Conservation (phyloP, 1,140 invertebrate species). For the Calephelis virginiensis region DNA sequence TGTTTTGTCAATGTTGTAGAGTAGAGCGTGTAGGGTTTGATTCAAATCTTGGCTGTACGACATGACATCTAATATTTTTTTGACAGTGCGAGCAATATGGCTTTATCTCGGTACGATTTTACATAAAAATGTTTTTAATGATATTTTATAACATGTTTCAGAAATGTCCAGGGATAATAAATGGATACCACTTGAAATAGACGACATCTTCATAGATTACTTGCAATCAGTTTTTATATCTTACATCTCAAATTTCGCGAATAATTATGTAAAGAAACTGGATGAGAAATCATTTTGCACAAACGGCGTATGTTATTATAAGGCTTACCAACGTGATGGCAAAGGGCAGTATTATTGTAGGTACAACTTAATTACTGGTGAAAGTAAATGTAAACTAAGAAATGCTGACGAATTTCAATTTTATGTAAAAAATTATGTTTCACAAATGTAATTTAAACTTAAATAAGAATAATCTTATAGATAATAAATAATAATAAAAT, state of each 20-base stretch:
- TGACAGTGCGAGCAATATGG: no score
- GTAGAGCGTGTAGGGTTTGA: no score
- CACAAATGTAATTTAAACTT: background rate
- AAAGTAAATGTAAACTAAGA: slow-evolving; percentile 37
- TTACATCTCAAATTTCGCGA: slow-evolving; percentile 42
- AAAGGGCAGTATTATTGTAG: slow-evolving; percentile 45
- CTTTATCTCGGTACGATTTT: background rate
- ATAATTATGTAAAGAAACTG: slow-evolving; percentile 44
- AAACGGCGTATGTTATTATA: slow-evolving; percentile 53
- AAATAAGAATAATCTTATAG: background rate
- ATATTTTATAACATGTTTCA: background rate
- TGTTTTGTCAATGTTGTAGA: no score
- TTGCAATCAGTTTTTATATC: slow-evolving; percentile 36
- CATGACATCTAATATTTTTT: no score
- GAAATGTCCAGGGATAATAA: slow-evolving; percentile 9
- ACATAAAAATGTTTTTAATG: background rate
- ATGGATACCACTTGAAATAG: slow-evolving; percentile 34
- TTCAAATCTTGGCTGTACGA: no score
- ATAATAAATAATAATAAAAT: no score
- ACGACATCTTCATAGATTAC: slow-evolving; percentile 36
- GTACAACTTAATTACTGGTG: slow-evolving; percentile 45
- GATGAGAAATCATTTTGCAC: slow-evolving; percentile 45
- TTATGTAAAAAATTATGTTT: background rate
- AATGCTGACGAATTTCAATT: slow-evolving; percentile 14
- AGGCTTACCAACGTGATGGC: slow-evolving; percentile 35